A percentile compares a stretch with the other conserved stretches of the same genome.
Conservation (phyloP, 53 echinoderm and acorn worm species). For the Paelopatides confundens region DNA sequence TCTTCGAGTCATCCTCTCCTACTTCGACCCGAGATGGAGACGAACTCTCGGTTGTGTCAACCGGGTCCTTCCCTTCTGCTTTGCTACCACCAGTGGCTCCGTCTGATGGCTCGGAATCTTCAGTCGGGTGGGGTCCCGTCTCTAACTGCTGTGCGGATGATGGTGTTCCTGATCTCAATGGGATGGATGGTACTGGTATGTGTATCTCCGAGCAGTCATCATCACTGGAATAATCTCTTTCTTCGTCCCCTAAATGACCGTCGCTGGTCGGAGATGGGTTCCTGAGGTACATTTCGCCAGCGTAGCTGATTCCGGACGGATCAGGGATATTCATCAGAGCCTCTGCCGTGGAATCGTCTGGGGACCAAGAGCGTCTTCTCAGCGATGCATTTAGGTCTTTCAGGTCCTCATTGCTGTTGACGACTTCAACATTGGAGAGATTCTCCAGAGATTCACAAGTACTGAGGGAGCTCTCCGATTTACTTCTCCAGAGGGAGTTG, state of each 20-base stretch:
- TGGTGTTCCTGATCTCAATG: background rate
- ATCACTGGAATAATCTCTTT: background rate
- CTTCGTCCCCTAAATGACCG: conserved; percentile 1
- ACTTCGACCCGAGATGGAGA: background rate
- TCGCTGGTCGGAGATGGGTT: background rate
- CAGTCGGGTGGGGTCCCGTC: too few relatives aligned
- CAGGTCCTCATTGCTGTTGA: conserved; percentile 47
- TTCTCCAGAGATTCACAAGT: conserved; percentile 73
- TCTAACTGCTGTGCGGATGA: background rate
- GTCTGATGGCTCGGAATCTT: background rate
- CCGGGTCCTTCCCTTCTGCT: background rate
- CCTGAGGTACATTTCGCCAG: conserved; percentile 11
- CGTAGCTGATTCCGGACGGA: conserved; percentile 47
- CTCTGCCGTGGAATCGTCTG: conserved; percentile 65
- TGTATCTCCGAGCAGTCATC: conserved; percentile 75
- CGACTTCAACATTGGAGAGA: conserved; percentile 46
- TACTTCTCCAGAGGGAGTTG: conserved; percentile 89
- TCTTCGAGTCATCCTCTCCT: background rate
- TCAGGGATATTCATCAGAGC: conserved; percentile 47
- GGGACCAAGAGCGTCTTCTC: conserved; percentile 83
- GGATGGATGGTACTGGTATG: conserved; percentile 48
- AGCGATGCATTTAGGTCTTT: conserved; percentile 26
- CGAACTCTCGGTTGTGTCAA: background rate
- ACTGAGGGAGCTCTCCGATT: conserved; percentile 93
- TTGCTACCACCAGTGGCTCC: background rate